Evolutionary conservation across 2,113 vertebrate species (phyloP), one percentile per base, ranked within the genome.

Genomic region (Chloropsis cyanopogon): DNA sequence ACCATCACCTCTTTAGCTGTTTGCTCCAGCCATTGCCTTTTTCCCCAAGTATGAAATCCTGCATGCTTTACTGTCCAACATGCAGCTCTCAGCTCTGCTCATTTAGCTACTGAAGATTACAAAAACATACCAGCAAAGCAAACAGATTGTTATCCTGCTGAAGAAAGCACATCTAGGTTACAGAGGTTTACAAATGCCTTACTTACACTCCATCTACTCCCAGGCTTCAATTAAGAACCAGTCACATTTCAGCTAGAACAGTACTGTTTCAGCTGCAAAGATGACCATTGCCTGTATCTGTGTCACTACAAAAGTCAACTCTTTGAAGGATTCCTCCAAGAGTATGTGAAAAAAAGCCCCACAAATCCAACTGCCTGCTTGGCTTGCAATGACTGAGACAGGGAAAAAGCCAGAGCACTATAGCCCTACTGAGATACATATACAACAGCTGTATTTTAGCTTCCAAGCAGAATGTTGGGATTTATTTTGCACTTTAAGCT

Each of bases 251-350:
- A 80, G 64, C 60, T n/a, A 44, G 46, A 86, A 93, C 57, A 94
- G 75, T 23, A 73, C 33, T 92, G 82, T 94, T 66, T 60, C 89
- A 61, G 54, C 68, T 47, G 57, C 65, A 50, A 81, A 91, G 37
- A 49, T 26, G 19, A 84, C 17, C 15, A 4, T 1, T 53, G 37
- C 29, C 73, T 54, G 6, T 64, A 63, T 41, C 65, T 81, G n/a
- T 33, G 6, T 10, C 0, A 0, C 53, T 42, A 81, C 41, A 41
- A 9, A 77, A 91, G 19, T 35, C 37, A 75, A 81, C 79, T 73
- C 57, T 61, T 68, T 56, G 44, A 93, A 73, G 49, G 35, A 69
- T 56, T 63, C 41, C 10, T 78, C 59, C 22, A 79, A 57, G 39
- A 82, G 46, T 16, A 71, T 0, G 23, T 9, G 25, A 39, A 64